phyloP scores from a whole-genome alignment of 2,888 invertebrate genomes.

The Gymnoscelis rufifasciata region DNA sequence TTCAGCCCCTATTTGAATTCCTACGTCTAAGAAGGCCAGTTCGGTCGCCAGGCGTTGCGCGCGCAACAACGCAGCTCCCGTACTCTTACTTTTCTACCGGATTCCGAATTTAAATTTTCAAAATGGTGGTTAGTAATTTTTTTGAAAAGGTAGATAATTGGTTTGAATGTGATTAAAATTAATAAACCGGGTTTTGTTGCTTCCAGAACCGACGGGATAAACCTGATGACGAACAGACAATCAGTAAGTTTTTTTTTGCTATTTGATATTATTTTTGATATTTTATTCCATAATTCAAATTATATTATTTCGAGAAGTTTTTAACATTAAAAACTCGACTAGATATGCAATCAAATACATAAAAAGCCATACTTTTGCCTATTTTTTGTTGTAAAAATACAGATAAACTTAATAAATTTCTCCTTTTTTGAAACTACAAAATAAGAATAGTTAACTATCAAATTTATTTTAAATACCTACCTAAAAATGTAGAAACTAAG shows the following conservation, averaged over 20 bases:
- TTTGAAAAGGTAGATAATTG: constrained; percentile 9
- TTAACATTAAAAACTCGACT: too few relatives aligned
- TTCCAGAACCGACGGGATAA: constrained; percentile 55
- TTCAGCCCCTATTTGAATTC: constrained; percentile 48
- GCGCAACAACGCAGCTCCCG: constrained; percentile 41
- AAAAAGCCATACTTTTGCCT: too few relatives aligned
- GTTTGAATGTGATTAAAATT: constrained; percentile 1
- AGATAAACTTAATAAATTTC: too few relatives aligned
- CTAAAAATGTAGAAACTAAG: too few relatives aligned
- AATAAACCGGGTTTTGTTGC: constrained; percentile 20
- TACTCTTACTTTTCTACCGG: constrained; percentile 30
- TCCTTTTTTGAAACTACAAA: too few relatives aligned
- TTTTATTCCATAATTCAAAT: too few relatives aligned
- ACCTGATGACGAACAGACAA: constrained; percentile 72
- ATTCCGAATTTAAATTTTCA: constrained; percentile 32
- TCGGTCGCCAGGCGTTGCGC: constrained; percentile 46
- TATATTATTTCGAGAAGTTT: too few relatives aligned
- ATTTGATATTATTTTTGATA: too few relatives aligned
- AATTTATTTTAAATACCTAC: too few relatives aligned
- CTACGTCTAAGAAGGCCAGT: constrained; percentile 54
- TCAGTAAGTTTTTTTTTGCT: constrained; percentile 55
- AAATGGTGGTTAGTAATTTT: constrained; percentile 57
- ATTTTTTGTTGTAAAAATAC: too few relatives aligned
- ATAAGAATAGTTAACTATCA: too few relatives aligned
- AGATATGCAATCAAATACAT: too few relatives aligned